Evolutionary conservation across 37 sponge, comb jelly and placozoan species (phyloP), one percentile per base, ranked within the genome.

Genomic region (Chondrilla cf. caribensis): DNA sequence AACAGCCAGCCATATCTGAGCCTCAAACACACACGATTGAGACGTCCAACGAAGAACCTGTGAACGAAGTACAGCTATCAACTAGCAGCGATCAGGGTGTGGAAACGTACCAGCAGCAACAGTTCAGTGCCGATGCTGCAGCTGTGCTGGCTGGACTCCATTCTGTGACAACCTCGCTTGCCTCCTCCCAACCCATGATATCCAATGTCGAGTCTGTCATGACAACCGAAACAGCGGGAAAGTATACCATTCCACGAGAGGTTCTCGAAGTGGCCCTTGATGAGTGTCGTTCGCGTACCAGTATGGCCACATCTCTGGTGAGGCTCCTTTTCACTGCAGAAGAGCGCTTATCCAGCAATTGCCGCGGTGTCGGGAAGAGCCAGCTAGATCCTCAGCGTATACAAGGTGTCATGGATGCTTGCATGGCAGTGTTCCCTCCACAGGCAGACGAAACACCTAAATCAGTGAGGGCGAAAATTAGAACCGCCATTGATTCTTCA

Each of bases 351-450:
- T 41, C 76, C 2, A 73, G 76, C 25, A 73, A 73, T 43, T 73
- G 76, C 6, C 76, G 76, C 40, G 76, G 76, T 1, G 76, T 73
- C 1, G 76, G 76, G 24, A 73, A 73, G 43, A 73, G 36, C 41
- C 76, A 73, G 15, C 44, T 73, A 1, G 76, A 73, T 42, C 76
- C 76, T 2, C 76, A 73, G 76, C 41, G 76, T 22, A 73, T 73
- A 25, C 44, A 39, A 25, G 76, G 38, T 37, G 24, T 73, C 21
- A 73, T 73, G 76, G 76, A 73, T 22, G 25, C 76, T 2, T 73
- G 76, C 44, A 73, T 73, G 76, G 76, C 76, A 6, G 76, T 73
- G 76, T 73, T 73, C 25, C 76, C 76, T 73, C 76, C 76, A 36
- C 76, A 73, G 44, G 76, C 76, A 19, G 76, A 73, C 11, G 76